These are phyloP conservation scores for Ceyx margarethae DNA, from an alignment of 2,113 vertebrate species.

Conservation along the genomic window DNA sequence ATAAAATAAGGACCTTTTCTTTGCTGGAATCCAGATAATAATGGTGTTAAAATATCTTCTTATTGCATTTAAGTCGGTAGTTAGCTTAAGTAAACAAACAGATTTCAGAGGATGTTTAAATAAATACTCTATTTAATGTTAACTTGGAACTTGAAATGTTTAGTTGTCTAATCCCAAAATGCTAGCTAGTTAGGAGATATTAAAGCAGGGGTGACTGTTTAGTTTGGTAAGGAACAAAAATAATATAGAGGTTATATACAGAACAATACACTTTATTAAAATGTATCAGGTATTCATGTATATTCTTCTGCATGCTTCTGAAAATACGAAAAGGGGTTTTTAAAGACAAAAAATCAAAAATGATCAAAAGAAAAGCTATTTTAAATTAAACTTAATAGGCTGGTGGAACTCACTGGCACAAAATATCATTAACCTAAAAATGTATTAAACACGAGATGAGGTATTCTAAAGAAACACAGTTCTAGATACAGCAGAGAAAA, in stretches of 20 bases:
- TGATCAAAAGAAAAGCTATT: neutral
- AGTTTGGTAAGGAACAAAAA: neutral
- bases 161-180: neutral
- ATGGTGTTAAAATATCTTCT: conserved; percentile 74
- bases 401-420: neutral
- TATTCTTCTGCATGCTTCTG: neutral
- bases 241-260: neutral
- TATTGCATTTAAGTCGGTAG: conserved; percentile 71
- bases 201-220: neutral
- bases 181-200: neutral
- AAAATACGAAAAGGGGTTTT: neutral
- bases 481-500: neutral
- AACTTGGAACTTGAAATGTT: conserved; percentile 23
- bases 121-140: conserved; percentile 71
- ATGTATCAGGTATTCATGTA: neutral
- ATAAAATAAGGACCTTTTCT: conserved; percentile 65
- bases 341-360: neutral
- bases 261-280: neutral
- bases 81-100: conserved; percentile 76
- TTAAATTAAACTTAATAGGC: conserved; percentile 1
- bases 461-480: neutral
- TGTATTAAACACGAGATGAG: neutral
- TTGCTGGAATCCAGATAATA: conserved; percentile 74
- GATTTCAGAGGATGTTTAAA: conserved; percentile 75
- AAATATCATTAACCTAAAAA: neutral